phyloP scores from a whole-genome alignment of 2,113 vertebrate species.

The Irena cyanogastra region DNA sequence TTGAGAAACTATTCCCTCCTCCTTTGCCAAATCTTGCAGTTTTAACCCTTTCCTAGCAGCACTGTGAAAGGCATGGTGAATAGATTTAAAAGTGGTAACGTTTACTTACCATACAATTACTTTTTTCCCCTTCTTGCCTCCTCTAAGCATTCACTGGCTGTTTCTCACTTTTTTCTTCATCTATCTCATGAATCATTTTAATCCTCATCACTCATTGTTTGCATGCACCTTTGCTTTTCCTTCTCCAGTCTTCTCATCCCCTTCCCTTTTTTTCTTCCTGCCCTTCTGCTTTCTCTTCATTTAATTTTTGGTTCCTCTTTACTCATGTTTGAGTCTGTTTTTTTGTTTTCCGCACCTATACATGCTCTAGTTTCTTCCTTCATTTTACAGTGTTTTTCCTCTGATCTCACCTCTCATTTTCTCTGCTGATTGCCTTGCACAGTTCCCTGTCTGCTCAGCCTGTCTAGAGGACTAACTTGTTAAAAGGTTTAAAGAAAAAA shows the following conservation, averaged over 20 bases:
- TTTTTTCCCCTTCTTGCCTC: not conserved
- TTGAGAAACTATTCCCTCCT: not conserved
- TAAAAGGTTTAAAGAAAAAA: not conserved
- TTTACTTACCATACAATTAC: not conserved
- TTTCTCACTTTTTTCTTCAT: not conserved
- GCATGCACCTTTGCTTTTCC: not conserved
- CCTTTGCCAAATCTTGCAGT: not conserved
- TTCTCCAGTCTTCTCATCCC: not conserved
- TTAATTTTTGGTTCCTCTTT: not conserved
- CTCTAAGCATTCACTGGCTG: not conserved
- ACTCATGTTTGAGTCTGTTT: not conserved
- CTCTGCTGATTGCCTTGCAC: not conserved
- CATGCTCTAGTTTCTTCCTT: not conserved
- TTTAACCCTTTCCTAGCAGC: not conserved
- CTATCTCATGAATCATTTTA: not conserved
- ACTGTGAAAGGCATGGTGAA: not conserved
- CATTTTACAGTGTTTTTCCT: not conserved
- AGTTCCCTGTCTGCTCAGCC: not conserved
- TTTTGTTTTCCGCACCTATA: not conserved
- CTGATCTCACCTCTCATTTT: not conserved
- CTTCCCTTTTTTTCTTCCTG: not conserved
- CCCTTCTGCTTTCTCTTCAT: not conserved
- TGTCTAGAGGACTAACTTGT: not conserved
- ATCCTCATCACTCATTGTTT: not conserved
- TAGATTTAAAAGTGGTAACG: not conserved